Evolutionary conservation across 2,888 invertebrate species (phyloP).

Genomic region (Phlogophora meticulosa): DNA sequence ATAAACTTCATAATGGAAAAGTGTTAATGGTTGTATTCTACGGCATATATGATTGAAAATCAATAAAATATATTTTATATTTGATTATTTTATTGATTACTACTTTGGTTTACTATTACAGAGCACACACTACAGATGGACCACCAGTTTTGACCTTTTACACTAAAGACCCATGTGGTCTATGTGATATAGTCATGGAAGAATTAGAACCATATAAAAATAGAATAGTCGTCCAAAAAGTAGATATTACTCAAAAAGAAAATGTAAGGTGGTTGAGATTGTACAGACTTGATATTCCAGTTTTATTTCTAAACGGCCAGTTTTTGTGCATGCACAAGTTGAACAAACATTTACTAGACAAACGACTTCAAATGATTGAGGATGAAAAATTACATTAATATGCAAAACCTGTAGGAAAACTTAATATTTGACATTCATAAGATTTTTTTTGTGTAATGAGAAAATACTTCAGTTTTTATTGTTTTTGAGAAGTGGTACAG

Average conservation of each 20-base stretch:
- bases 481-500: not conserved
- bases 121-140: constrained; percentile 81
- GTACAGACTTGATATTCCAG: constrained; percentile 96
- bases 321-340: constrained; percentile 95
- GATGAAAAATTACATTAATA: constrained; percentile 60
- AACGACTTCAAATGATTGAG: constrained; percentile 85
- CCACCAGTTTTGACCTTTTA: constrained; percentile 94
- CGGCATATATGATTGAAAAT: constrained; percentile 66
- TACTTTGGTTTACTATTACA: constrained; percentile 74
- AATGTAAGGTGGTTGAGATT: constrained; percentile 94
- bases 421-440: not conserved
- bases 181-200: constrained; percentile 95
- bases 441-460: not conserved
- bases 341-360: constrained; percentile 91
- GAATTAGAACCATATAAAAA: constrained; percentile 92
- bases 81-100: constrained; percentile 61
- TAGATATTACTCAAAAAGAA: constrained; percentile 94
- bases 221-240: constrained; percentile 93
- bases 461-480: not conserved
- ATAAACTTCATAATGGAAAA: constrained; percentile 55
- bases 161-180: constrained; percentile 95
- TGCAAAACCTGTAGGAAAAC: not conserved
- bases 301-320: constrained; percentile 95
- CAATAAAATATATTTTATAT: constrained; percentile 69
- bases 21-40: constrained; percentile 64